phyloP scores from a whole-genome alignment of 2,888 invertebrate genomes.

The Microctonus brassicae region DNA sequence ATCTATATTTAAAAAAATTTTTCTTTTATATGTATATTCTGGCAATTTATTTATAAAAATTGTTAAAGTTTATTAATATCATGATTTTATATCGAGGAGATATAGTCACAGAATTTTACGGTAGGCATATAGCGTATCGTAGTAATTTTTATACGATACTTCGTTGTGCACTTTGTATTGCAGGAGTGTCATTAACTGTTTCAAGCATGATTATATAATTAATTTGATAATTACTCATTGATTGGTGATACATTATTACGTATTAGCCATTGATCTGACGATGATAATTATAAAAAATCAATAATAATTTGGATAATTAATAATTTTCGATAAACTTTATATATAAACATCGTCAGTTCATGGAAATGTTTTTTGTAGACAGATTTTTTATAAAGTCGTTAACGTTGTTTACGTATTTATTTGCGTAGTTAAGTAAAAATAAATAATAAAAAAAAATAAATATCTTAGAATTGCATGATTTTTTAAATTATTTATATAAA shows the following conservation, averaged over 20 bases:
- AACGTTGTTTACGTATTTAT: constrained; percentile 45
- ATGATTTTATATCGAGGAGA: constrained; percentile 5
- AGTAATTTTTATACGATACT: constrained; percentile 42
- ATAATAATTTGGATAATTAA: not conserved
- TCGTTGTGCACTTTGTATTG: constrained; percentile 53
- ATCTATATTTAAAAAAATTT: not conserved
- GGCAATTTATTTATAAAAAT: no score
- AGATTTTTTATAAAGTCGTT: constrained; percentile 43
- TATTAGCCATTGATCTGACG: constrained; percentile 24
- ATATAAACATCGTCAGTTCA: constrained; percentile 51
- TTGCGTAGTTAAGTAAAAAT: constrained; percentile 47
- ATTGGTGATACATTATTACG: not conserved
- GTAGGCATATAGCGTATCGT: constrained; percentile 38
- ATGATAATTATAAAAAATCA: constrained; percentile 1
- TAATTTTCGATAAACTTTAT: not conserved
- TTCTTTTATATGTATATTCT: not conserved
- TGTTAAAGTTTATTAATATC: not conserved
- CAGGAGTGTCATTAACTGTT: constrained; percentile 33
- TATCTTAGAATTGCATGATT: constrained; percentile 49
- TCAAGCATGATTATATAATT: constrained; percentile 29
- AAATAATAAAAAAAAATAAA: constrained; percentile 12
- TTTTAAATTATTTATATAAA: constrained; percentile 37
- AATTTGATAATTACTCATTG: constrained; percentile 24
- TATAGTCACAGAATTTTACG: constrained; percentile 29
- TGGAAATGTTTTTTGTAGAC: constrained; percentile 45